These are phyloP conservation scores for Chaetophractus vellerosus DNA, from an alignment of 2,797 vertebrate genomes.

Conservation along the genomic window DNA sequence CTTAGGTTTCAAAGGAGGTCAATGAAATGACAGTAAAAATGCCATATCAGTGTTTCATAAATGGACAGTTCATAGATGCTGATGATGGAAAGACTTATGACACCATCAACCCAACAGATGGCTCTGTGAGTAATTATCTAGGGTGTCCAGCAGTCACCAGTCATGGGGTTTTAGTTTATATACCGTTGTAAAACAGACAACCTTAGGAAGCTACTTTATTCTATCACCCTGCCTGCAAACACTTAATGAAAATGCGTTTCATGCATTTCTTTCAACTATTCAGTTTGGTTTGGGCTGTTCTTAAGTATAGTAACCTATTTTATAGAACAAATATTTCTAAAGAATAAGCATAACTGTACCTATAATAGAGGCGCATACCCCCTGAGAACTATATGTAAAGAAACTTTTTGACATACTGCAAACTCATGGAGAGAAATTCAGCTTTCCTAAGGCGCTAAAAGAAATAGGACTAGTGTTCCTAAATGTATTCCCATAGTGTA, in stretches of 20 bases:
- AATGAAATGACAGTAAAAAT: slow-evolving; percentile 97
- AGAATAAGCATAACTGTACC: no score
- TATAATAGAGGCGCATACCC: no score
- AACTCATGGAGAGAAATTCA: not conserved
- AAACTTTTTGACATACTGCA: not conserved
- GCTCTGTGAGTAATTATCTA: slow-evolving; percentile 93
- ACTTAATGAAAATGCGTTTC: no score
- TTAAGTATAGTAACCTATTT: no score
- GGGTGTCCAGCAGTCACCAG: not conserved
- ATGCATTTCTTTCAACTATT: no score
- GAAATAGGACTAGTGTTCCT: not conserved
- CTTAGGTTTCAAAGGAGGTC: slow-evolving; percentile 93
- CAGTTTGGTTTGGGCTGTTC: no score
- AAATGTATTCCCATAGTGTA: not conserved
- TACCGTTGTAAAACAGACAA: no score
- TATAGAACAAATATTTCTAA: no score
- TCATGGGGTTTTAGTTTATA: no score
- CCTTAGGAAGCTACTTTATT: no score
- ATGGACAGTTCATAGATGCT: slow-evolving; percentile 94
- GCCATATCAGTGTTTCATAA: slow-evolving; percentile 97
- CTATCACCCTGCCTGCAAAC: no score
- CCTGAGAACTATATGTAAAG: not conserved
- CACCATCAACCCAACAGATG: slow-evolving; percentile 95
- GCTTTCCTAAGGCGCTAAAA: not conserved
- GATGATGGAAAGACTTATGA: slow-evolving; percentile 93